Conservation (phyloP, 2,113 vertebrate species). For the Myrmecobius fasciatus region DNA sequence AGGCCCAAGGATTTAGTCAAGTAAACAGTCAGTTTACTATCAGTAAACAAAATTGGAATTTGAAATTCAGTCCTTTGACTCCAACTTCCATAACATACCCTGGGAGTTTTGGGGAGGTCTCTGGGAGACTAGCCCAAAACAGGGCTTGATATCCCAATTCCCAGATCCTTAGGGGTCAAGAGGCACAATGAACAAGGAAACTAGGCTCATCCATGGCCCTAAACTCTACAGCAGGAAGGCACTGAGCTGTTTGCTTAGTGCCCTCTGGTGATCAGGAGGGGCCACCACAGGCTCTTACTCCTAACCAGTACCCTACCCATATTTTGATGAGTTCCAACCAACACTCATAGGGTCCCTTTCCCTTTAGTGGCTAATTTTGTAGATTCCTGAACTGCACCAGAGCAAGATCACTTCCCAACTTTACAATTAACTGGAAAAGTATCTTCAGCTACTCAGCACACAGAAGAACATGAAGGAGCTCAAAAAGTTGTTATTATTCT, state of each 20-base stretch:
- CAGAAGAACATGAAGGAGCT: neutral
- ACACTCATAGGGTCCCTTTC: neutral
- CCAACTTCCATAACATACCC: neutral
- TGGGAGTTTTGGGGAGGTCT: neutral
- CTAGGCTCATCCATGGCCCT: neutral
- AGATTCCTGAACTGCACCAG: neutral
- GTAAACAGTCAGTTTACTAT: neutral
- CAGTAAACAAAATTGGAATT: neutral
- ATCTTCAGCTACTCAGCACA: neutral
- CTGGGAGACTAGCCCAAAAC: neutral
- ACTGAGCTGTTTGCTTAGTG: neutral
- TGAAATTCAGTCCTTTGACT: neutral
- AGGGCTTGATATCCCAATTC: neutral
- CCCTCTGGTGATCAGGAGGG: neutral
- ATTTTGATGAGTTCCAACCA: neutral
- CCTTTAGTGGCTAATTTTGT: neutral
- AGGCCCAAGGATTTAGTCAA: constrained; percentile 18
- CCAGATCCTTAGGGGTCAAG: neutral
- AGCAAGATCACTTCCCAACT: neutral
- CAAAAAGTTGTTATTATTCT: neutral
- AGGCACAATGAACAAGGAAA: neutral
- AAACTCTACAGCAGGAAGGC: neutral
- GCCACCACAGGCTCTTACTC: neutral
- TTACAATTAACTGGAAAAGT: neutral
- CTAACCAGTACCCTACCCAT: neutral